Conservation (phyloP, 1,140 invertebrate species). For the Zaprionus tsacasi region DNA sequence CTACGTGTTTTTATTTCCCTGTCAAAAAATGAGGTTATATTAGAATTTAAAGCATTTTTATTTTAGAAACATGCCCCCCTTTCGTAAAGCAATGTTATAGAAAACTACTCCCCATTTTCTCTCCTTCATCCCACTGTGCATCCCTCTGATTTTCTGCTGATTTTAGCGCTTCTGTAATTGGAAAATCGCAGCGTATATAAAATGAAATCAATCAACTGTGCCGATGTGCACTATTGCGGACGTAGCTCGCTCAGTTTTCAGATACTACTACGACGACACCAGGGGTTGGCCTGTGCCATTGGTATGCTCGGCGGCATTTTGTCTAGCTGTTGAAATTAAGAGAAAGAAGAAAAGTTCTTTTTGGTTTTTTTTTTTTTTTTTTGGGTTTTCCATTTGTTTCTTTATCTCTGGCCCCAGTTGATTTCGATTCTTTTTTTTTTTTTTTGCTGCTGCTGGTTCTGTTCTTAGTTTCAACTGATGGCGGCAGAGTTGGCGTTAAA, state of each 20-base stretch:
- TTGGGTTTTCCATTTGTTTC: constrained; percentile 39
- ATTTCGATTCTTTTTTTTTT: constrained; percentile 46
- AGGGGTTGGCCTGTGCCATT: constrained; percentile 45
- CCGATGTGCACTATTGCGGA: constrained; percentile 64
- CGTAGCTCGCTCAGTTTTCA: constrained; percentile 32
- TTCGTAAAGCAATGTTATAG: too few relatives aligned
- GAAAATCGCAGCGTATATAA: constrained; percentile 78
- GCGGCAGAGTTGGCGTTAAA: constrained; percentile 58
- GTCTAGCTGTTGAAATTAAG: constrained; percentile 59
- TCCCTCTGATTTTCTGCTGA: constrained; percentile 70
- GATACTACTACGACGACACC: constrained; percentile 20
- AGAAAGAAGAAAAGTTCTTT: constrained; percentile 55
- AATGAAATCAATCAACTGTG: constrained; percentile 83
- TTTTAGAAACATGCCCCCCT: background rate
- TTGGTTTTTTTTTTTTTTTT: constrained; percentile 15
- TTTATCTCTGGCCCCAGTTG: constrained; percentile 63
- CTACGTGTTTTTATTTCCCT: background rate
- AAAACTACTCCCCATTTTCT: too few relatives aligned
- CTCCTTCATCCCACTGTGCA: constrained; percentile 38
- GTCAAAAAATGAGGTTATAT: background rate
- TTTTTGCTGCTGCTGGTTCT: constrained; percentile 20
- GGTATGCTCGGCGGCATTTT: constrained; percentile 54
- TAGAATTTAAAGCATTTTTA: background rate
- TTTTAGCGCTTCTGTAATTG: constrained; percentile 80
- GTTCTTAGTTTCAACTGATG: constrained; percentile 42